Evolutionary conservation across 1,140 invertebrate genomes (phyloP), one percentile per base, ranked within the genome.

Genomic region (Linepithema humile): DNA sequence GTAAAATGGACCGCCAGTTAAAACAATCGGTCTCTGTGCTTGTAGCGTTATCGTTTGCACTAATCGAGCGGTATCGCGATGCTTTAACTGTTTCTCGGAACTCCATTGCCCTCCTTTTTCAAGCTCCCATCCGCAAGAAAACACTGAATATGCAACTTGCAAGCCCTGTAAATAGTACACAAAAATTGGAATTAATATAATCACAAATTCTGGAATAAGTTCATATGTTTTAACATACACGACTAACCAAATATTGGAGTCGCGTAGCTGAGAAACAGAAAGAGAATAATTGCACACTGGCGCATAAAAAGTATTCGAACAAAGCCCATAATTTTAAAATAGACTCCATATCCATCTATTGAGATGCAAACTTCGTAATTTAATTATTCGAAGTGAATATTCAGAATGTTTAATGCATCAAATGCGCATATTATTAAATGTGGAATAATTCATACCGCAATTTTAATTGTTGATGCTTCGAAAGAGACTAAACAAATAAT

Each of bases 1-100:
- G 69, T 93, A 93, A 83, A 94, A 94, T 26, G 89, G 92, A 23
- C 93, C 93, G 2, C 92, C 93, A 0, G 90, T 92, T 17, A 93
- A 86, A 59, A 89, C 82, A 82, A 93, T 86, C 2, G 93, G 91
- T 78, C 83, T 89, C 83, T 93, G 91, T 20, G 92, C 83, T 26
- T 89, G 88, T 35, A 92, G 12, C 15, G 90, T 92, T 60, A 93
- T 87, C 9, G 91, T 87, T 57, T 67, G 67, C 17, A 94, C 72
- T 12, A 85, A 82, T 73, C 85, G 87, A 69, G 89, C 88, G 6
- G 92, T 26, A 26, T 50, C 7, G 67, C 43, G 32, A 40, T 9
- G 15, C 57, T 29, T 53, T 53, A 57, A 65, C 84, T 82, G 77
- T 70, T 59, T 83, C 72, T 45, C 75, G 82, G 40, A 38, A 12